Percentiles rank a stretch among this genome's conserved stretches.
Evolutionary conservation across 1,140 invertebrate species (phyloP).

Genomic region (Brachionus koreanus): DNA sequence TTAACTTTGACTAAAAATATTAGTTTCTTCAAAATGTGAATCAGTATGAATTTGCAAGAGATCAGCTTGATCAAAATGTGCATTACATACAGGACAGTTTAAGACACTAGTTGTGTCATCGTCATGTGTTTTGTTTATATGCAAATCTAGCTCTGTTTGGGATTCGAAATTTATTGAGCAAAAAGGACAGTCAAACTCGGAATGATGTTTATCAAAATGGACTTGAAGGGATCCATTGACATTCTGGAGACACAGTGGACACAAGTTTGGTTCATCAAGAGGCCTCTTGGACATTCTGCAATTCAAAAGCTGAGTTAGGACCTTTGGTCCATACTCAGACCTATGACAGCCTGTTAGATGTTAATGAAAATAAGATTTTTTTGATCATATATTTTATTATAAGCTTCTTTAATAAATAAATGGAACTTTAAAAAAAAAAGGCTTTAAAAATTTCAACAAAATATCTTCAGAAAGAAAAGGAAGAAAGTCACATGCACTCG

Average conservation of each 20-base stretch:
- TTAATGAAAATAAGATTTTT: background rate
- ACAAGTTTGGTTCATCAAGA: background rate
- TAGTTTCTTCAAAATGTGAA: background rate
- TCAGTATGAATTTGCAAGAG: background rate
- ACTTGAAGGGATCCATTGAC: background rate
- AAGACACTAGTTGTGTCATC: background rate
- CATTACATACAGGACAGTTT: background rate
- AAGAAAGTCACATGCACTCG: slow-evolving; percentile 20
- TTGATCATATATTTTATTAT: slow-evolving; percentile 33
- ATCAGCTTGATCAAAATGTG: background rate
- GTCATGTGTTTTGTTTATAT: background rate
- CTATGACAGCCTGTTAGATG: background rate
- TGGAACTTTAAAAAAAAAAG: background rate
- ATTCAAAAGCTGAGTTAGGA: background rate
- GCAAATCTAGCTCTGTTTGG: background rate
- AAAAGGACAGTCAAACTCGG: background rate
- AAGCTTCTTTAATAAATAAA: slow-evolving; percentile 15
- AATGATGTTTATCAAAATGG: background rate
- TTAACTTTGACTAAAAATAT: background rate
- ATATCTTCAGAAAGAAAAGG: slow-evolving; percentile 7
- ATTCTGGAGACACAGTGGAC: slow-evolving; percentile 3
- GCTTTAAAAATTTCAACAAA: slow-evolving; percentile 34
- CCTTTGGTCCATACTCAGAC: background rate
- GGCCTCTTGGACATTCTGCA: background rate
- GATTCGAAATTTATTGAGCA: background rate